phyloP scores from a whole-genome alignment of 2,888 invertebrate genomes.

The Tortricodes alternella region DNA sequence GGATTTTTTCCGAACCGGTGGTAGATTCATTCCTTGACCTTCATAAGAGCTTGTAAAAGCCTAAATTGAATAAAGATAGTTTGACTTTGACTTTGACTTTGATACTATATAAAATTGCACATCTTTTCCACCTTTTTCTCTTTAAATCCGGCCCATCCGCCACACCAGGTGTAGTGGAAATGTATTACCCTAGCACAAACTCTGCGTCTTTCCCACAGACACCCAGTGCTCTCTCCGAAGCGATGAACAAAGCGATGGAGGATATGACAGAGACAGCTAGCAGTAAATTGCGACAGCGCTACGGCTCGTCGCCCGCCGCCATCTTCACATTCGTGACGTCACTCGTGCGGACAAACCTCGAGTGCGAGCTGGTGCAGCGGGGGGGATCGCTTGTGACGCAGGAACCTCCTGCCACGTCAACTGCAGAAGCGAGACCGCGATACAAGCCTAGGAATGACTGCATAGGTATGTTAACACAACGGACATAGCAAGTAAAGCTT shows the following conservation, averaged over 20 bases:
- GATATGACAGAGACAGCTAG: conserved; percentile 95
- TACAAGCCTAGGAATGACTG: conserved; percentile 91
- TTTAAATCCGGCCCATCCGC: no score
- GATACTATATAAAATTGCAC: no score
- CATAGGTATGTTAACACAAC: conserved; percentile 83
- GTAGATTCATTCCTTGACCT: no score
- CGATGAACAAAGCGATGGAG: conserved; percentile 96
- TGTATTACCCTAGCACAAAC: neutral
- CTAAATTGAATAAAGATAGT: no score
- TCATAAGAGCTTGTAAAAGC: no score
- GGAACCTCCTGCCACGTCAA: conserved; percentile 45
- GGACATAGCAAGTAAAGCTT: neutral
- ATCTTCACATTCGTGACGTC: conserved; percentile 95
- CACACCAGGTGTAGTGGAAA: no score
- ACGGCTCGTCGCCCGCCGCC: conserved; percentile 76
- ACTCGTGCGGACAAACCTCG: conserved; percentile 94
- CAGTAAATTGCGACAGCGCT: conserved; percentile 88
- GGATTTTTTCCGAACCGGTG: no score
- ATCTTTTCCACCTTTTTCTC: no score
- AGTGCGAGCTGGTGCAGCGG: conserved; percentile 94
- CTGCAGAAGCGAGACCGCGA: conserved; percentile 53
- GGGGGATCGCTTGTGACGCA: conserved; percentile 87
- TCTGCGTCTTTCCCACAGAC: conserved; percentile 64
- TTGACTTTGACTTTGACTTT: no score
- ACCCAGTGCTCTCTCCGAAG: conserved; percentile 89